A percentile compares a stretch with the other conserved stretches of the same genome.
Evolutionary conservation across 2,888 invertebrate species (phyloP).

Genomic region (Lithophane semibrunnea): DNA sequence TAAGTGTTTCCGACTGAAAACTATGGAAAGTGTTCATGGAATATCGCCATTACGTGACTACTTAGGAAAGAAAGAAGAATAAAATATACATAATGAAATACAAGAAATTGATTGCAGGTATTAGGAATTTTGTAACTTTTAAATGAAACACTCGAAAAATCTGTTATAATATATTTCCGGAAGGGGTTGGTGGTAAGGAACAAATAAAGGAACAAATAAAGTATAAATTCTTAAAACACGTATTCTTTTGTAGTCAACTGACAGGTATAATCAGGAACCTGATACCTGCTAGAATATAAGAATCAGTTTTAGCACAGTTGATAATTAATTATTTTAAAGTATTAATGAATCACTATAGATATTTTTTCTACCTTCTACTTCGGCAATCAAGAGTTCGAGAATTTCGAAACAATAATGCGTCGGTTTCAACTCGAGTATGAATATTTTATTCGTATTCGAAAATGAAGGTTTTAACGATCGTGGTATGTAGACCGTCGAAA

Average conservation of each 20-base stretch:
- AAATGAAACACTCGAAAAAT: background rate
- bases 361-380: background rate
- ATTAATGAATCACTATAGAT: background rate
- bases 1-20: slow-evolving; percentile 57
- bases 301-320: background rate
- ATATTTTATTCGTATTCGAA: slow-evolving; percentile 51
- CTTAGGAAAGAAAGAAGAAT: background rate
- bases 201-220: no score
- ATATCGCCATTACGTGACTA: slow-evolving; percentile 20
- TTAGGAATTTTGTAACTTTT: background rate
- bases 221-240: no score
- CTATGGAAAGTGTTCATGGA: slow-evolving; percentile 24
- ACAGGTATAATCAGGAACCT: no score
- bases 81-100: background rate
- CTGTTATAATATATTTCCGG: background rate
- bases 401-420: slow-evolving; percentile 16
- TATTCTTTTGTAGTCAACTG: no score
- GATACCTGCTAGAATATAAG: no score
- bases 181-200: no score
- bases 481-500: slow-evolving; percentile 28
- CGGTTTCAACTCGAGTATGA: slow-evolving; percentile 12
- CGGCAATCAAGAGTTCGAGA: background rate
- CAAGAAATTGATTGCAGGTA: background rate
- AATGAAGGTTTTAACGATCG: slow-evolving; percentile 36
- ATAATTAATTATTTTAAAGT: background rate